A percentile compares a stretch with the other conserved stretches of the same genome.
Evolutionary conservation across 2,888 invertebrate genomes (phyloP).

Genomic region (Venusia cambrica): DNA sequence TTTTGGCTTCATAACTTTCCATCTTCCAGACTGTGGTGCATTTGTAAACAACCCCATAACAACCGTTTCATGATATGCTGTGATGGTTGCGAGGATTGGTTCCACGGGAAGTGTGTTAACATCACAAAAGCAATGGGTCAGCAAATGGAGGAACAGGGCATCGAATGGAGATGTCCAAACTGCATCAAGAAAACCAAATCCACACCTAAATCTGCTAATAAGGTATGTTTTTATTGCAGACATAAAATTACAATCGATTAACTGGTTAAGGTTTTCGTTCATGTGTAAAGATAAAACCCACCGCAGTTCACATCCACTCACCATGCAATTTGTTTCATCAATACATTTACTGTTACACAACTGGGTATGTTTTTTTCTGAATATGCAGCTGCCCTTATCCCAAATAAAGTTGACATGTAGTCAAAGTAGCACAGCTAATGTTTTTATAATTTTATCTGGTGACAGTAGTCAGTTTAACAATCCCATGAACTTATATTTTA

Average conservation of each 20-base stretch:
- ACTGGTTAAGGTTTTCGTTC: constrained; percentile 10
- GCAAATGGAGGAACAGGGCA: constrained; percentile 93
- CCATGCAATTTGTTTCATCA: background rate
- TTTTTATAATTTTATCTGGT: too few species aligned
- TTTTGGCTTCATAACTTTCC: background rate
- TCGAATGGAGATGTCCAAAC: constrained; percentile 94
- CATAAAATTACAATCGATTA: constrained; percentile 13
- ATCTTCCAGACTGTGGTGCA: constrained; percentile 92
- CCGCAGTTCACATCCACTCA: constrained; percentile 1
- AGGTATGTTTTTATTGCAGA: constrained; percentile 35
- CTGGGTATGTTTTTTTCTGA: background rate
- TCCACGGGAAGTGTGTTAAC: constrained; percentile 98
- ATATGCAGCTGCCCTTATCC: background rate
- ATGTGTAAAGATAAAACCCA: constrained; percentile 15
- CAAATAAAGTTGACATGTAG: too few species aligned
- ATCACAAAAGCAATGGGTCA: constrained; percentile 95
- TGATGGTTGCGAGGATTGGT: constrained; percentile 98
- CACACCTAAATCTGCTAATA: constrained; percentile 42
- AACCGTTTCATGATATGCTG: constrained; percentile 99
- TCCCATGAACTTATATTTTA: too few species aligned
- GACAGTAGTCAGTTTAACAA: too few species aligned
- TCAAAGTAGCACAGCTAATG: too few species aligned
- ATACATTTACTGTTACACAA: background rate
- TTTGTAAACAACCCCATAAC: constrained; percentile 96
- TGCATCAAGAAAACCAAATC: constrained; percentile 83